Conservation (phyloP, 2,113 vertebrate species). For the Turdus rufiventris region DNA sequence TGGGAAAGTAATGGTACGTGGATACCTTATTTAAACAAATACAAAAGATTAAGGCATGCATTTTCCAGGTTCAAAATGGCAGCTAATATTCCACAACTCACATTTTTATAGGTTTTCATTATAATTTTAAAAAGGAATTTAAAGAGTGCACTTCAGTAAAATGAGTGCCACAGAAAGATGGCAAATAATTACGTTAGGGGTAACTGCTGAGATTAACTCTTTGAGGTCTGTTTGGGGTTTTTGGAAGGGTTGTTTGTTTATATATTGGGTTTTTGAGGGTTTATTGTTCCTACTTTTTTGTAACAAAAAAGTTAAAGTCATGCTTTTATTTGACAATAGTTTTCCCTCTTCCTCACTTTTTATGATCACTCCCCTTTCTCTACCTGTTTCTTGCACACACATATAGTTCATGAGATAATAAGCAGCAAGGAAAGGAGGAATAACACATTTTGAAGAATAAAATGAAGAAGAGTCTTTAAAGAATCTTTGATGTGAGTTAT, state of each 20-base stretch:
- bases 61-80: background rate
- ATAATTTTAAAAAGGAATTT: background rate
- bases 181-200: background rate
- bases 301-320: background rate
- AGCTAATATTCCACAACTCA: background rate
- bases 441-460: background rate
- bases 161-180: background rate
- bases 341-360: background rate
- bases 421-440: background rate
- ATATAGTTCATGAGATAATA: background rate
- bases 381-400: background rate
- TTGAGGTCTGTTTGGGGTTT: background rate
- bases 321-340: background rate
- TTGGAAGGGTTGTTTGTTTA: background rate
- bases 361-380: background rate
- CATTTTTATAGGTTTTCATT: background rate
- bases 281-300: background rate
- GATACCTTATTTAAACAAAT: background rate
- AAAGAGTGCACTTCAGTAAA: background rate
- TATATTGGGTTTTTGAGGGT: accelerated
- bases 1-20: background rate
- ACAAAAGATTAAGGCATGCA: background rate
- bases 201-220: background rate
- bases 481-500: background rate
- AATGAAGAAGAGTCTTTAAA: background rate